phyloP scores from a whole-genome alignment of 2,888 invertebrate genomes.

The Hedychridium roseum region DNA sequence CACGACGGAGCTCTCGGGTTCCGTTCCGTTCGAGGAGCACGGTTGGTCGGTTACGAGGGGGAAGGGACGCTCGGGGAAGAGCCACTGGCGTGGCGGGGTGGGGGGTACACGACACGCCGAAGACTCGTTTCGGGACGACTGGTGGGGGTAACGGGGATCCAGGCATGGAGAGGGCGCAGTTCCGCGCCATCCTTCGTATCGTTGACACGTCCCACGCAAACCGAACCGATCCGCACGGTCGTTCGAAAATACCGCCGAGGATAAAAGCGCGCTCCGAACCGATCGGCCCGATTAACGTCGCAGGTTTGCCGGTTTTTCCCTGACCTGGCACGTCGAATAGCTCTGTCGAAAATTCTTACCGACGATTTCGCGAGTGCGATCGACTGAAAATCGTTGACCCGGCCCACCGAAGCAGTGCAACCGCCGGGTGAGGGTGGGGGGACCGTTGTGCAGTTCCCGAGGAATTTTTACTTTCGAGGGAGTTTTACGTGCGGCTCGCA shows the following conservation, averaged over 20 bases:
- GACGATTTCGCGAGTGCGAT: not conserved
- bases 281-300: no score
- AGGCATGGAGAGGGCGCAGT: conserved; percentile 57
- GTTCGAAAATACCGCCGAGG: no score
- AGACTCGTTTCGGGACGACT: conserved; percentile 39
- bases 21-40: conserved; percentile 20
- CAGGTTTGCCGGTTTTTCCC: no score
- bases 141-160: conserved; percentile 47
- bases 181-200: conserved; percentile 56
- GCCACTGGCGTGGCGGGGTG: conserved; percentile 23
- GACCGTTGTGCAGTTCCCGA: no score
- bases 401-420: no score
- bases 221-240: no score
- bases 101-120: conserved; percentile 34
- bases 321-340: no score
- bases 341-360: not conserved
- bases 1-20: not conserved
- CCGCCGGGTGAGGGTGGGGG: no score
- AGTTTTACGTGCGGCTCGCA: conserved; percentile 4
- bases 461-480: no score
- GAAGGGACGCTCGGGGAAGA: conserved; percentile 12
- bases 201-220: conserved; percentile 50
- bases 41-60: conserved; percentile 9
- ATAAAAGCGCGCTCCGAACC: no score
- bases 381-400: no score